Evolutionary conservation across 2,797 vertebrate genomes (phyloP).

Genomic region (Urocyon cinereoargenteus): DNA sequence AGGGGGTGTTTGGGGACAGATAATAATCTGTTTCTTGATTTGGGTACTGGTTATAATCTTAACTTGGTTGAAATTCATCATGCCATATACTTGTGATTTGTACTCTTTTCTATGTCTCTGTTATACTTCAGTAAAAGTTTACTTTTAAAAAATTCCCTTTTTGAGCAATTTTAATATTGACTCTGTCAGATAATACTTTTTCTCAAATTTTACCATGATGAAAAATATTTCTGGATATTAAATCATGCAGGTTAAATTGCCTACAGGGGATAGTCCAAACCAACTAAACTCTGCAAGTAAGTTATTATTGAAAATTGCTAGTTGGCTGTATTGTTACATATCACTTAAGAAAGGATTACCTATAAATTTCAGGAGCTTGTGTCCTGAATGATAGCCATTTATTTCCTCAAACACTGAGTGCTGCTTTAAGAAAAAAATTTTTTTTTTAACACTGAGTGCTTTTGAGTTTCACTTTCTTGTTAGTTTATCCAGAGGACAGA

Average conservation of each 20-base stretch:
- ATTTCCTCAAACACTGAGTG: constrained; percentile 14
- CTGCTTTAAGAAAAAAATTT: not conserved
- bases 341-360: not conserved
- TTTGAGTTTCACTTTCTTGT: constrained; percentile 55
- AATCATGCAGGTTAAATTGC: constrained; percentile 6
- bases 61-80: not conserved
- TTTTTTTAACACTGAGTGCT: not conserved
- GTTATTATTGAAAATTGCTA: constrained; percentile 8
- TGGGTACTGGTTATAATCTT: not conserved
- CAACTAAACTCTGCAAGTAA: not conserved
- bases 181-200: not conserved
- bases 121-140: not conserved
- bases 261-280: not conserved
- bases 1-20: not conserved
- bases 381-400: not conserved
- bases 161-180: not conserved
- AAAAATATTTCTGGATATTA: constrained; percentile 38
- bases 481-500: not conserved
- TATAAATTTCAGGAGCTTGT: not conserved
- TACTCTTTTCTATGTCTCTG: not conserved
- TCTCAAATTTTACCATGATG: not conserved
- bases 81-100: not conserved
- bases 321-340: not conserved
- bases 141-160: not conserved
- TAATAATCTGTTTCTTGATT: not conserved